Evolutionary conservation across 2,797 vertebrate genomes (phyloP).

Genomic region (Enoplosus armatus): DNA sequence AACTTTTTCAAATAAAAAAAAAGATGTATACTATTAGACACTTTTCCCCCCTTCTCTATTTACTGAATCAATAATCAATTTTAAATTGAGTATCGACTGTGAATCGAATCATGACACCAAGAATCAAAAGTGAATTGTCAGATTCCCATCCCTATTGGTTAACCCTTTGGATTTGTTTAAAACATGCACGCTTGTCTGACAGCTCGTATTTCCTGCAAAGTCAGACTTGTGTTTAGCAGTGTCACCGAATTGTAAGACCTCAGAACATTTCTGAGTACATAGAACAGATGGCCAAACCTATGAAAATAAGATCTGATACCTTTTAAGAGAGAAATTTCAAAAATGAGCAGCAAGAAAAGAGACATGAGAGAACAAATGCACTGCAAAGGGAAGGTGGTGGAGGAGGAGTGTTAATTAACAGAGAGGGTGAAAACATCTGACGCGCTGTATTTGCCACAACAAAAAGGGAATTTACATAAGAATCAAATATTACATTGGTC

Average conservation of each 20-base stretch:
- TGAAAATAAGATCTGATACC: slow-evolving; percentile 3
- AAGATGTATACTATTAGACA: too few relatives aligned
- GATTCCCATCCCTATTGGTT: not conserved
- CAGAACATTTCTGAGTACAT: not conserved
- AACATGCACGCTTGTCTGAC: not conserved
- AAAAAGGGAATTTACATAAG: not conserved
- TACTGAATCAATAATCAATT: not conserved
- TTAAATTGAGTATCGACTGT: not conserved
- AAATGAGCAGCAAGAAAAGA: slow-evolving; percentile 16
- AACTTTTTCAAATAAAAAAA: too few relatives aligned
- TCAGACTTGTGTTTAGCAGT: not conserved
- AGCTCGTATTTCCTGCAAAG: not conserved
- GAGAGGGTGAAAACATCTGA: slow-evolving; percentile 4
- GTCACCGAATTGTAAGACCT: not conserved
- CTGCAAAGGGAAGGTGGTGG: not conserved
- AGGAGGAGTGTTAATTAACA: not conserved
- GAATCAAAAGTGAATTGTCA: not conserved
- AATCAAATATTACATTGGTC: not conserved
- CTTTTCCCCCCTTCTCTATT: not conserved
- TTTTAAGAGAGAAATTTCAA: not conserved
- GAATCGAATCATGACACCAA: too few relatives aligned
- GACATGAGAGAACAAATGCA: not conserved
- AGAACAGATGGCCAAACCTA: slow-evolving; percentile 10
- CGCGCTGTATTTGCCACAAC: not conserved
- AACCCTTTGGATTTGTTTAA: not conserved